These are phyloP conservation scores for Andrena cerasifolii DNA, from an alignment of 1,140 invertebrate genomes.

Conservation along the genomic window DNA sequence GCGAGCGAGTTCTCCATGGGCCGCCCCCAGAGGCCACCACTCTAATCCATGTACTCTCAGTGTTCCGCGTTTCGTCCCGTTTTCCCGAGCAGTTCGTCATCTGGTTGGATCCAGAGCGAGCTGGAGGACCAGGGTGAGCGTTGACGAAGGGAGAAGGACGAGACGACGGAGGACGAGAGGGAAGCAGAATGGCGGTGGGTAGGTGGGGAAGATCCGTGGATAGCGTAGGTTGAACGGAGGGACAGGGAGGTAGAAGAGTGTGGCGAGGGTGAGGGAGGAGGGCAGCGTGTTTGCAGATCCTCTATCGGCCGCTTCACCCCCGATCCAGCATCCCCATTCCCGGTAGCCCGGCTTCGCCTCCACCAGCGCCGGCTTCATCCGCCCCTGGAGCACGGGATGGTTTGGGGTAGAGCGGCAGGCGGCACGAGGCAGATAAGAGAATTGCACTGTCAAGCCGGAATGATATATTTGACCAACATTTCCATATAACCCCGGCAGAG, in stretches of 20 bases:
- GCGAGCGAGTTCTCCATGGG: not conserved
- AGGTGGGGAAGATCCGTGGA: constrained; percentile 50
- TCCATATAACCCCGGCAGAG: constrained; percentile 86
- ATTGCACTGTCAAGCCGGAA: constrained; percentile 92
- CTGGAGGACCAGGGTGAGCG: constrained; percentile 55
- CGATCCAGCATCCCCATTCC: constrained; percentile 64
- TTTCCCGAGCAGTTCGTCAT: constrained; percentile 78
- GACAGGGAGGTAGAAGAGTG: constrained; percentile 1
- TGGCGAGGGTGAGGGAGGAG: constrained; percentile 54
- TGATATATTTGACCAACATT: constrained; percentile 94
- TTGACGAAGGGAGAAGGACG: constrained; percentile 66
- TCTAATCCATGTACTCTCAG: constrained; percentile 74
- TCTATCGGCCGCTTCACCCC: constrained; percentile 80
- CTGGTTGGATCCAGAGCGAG: constrained; percentile 70
- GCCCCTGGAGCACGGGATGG: constrained; percentile 73
- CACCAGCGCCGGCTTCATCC: constrained; percentile 74
- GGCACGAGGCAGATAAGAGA: constrained; percentile 88
- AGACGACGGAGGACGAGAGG: constrained; percentile 62
- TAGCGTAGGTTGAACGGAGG: constrained; percentile 45
- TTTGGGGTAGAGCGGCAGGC: constrained; percentile 75
- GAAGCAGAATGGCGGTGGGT: constrained; percentile 70
- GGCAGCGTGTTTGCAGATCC: constrained; percentile 82
- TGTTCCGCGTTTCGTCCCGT: constrained; percentile 74
- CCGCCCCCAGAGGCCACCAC: constrained; percentile 14
- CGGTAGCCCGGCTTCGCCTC: constrained; percentile 67